phyloP scores from a whole-genome alignment of 2,888 invertebrate genomes.

The Ommatoiulus sabulosus region DNA sequence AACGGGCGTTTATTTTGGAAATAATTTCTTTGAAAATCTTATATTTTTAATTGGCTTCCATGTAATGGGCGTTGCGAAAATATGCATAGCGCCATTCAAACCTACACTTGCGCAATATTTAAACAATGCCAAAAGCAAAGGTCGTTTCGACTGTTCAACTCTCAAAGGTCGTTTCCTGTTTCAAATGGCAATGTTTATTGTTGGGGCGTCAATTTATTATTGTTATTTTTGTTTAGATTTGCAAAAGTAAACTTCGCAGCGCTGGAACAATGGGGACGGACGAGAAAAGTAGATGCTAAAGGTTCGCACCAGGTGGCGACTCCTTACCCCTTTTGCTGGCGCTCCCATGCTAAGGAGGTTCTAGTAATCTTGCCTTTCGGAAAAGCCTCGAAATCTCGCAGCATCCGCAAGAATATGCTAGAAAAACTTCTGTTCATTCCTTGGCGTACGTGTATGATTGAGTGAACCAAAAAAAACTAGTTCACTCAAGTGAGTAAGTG shows the following conservation, averaged over 20 bases:
- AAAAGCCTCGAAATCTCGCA: too few species aligned
- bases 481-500: too few species aligned
- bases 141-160: conserved; percentile 36
- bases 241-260: not conserved
- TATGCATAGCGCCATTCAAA: not conserved
- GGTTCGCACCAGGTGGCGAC: conserved; percentile 39
- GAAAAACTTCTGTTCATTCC: too few species aligned
- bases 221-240: conserved; percentile 36
- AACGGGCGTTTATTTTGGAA: not conserved
- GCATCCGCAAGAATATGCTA: too few species aligned
- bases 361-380: too few species aligned
- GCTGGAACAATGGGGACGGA: not conserved
- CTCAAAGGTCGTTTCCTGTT: conserved; percentile 43
- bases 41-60: conserved; percentile 22
- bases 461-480: too few species aligned
- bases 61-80: conserved; percentile 19
- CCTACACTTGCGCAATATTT: not conserved
- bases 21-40: conserved; percentile 6
- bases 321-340: conserved; percentile 18
- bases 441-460: too few species aligned
- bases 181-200: conserved; percentile 36
- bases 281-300: not conserved
- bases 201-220: conserved; percentile 42
- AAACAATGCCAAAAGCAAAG: conserved; percentile 36
- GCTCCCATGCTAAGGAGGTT: not conserved